A percentile compares a stretch with the other conserved stretches of the same genome.
Evolutionary conservation across 2,888 invertebrate species (phyloP).

Genomic region (Hypolimnas misippus): DNA sequence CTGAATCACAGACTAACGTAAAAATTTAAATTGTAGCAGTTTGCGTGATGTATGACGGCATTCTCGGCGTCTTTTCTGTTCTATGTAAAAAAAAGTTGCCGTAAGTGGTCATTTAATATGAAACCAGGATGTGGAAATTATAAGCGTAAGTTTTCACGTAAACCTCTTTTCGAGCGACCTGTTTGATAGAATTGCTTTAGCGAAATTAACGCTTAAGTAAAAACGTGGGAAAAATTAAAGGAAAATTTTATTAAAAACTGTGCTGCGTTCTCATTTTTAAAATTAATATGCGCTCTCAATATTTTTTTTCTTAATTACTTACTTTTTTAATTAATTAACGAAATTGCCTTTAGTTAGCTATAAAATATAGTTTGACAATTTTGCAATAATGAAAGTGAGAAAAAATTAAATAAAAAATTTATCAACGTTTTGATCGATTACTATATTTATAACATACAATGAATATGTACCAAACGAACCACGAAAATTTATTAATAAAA

Average conservation of each 20-base stretch:
- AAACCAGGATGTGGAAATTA: constrained; percentile 3
- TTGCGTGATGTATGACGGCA: background rate
- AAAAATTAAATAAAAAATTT: too few relatives aligned
- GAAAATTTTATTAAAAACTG: background rate
- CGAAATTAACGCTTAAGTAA: background rate
- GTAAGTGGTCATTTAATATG: background rate
- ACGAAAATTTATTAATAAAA: too few relatives aligned
- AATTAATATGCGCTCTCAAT: background rate
- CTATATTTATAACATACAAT: too few relatives aligned
- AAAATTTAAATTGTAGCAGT: too few relatives aligned
- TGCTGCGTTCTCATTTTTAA: background rate
- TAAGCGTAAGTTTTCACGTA: background rate
- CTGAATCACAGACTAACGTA: too few relatives aligned
- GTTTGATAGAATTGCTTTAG: background rate
- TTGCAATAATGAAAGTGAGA: too few relatives aligned
- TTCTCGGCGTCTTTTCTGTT: background rate
- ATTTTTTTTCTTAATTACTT: background rate
- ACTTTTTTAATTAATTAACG: background rate
- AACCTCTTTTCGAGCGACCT: background rate
- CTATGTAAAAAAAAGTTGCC: background rate
- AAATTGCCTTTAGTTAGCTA: background rate
- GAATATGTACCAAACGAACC: too few relatives aligned
- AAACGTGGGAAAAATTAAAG: background rate
- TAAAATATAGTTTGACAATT: too few relatives aligned
- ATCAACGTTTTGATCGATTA: too few relatives aligned